phyloP scores from a whole-genome alignment of 2,888 invertebrate genomes.

The Resseliella maxima region DNA sequence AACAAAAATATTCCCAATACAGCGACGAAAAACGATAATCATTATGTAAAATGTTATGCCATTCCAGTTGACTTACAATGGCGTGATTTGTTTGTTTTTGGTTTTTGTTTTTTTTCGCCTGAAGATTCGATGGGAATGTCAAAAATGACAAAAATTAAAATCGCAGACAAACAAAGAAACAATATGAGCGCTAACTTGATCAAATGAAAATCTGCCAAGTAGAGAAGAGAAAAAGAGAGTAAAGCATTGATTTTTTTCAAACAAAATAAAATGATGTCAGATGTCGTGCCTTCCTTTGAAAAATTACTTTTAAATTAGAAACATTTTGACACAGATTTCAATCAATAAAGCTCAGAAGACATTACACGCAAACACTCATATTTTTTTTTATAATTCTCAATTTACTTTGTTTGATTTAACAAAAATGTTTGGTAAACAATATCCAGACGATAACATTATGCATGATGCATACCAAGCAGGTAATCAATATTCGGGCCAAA shows the following conservation, averaged over 20 bases:
- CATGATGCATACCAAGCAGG: neutral
- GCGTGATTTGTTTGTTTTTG: neutral
- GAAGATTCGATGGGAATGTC: neutral
- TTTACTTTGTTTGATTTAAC: too few species aligned
- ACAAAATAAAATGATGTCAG: too few species aligned
- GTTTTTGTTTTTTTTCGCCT: neutral
- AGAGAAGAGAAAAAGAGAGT: neutral
- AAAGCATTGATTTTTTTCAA: neutral
- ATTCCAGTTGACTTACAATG: neutral
- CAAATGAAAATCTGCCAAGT: neutral
- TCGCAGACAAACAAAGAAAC: neutral
- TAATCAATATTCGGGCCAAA: conserved; percentile 22
- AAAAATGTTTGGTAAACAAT: too few species aligned
- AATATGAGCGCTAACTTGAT: neutral
- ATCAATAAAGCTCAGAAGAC: too few species aligned
- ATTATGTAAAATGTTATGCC: conserved; percentile 43
- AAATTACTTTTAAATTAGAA: neutral
- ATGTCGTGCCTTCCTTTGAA: neutral
- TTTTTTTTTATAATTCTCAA: neutral
- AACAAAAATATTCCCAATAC: neutral
- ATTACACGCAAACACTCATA: neutral
- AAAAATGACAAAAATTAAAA: neutral
- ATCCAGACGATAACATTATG: neutral
- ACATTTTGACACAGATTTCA: too few species aligned
- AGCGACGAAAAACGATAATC: neutral